Evolutionary conservation across 2,888 invertebrate genomes (phyloP), one percentile per base, ranked within the genome.

Genomic region (Bellardia bayeri): DNA sequence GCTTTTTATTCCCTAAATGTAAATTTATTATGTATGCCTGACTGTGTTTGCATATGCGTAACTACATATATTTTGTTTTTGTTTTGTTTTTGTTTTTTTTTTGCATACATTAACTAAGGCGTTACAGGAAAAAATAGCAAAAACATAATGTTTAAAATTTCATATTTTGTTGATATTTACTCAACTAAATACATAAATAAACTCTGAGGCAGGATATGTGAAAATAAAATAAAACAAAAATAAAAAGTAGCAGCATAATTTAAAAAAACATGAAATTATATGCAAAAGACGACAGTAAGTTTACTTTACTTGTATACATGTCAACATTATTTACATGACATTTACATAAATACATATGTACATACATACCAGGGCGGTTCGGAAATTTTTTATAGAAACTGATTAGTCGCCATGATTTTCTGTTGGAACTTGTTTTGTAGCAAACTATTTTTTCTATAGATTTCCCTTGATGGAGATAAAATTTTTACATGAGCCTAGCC

Each of bases 101-200:
- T 13, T 49, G 13, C 16, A 49, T 45, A 68, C 45, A 68, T 49
- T 68, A 68, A 49, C 68, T 30, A 14, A 68, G 49, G 45, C 30
- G 68, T 68, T 49, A 49, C 30, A 49, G 23, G 16, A 61, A 33
- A 61, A 30, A 33, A 13, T 30, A 33, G 11, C 13, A 45, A 51
- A 80, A 71, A 51, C 16, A 74, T 23, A 61, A 23, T 14, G n/a
- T 64, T 82, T 63, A 30, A 49, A 82, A 51, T 69, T 68, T 63
- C 40, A 54, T 69, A 61, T 49, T 61, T 54, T 63, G 42, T 83
- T 68, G 68, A 40, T 40, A 71, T 78, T 63, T 71, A 78, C 11
- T 37, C 56, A 78, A 78, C 69, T 33, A 37, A 37, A 37, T 37
- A 23, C 23, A 23, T 23, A 14, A 14, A 69, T n/a, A 69, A 69